Conservation (phyloP, 1,140 invertebrate genomes). For the Halyomorpha halys region DNA sequence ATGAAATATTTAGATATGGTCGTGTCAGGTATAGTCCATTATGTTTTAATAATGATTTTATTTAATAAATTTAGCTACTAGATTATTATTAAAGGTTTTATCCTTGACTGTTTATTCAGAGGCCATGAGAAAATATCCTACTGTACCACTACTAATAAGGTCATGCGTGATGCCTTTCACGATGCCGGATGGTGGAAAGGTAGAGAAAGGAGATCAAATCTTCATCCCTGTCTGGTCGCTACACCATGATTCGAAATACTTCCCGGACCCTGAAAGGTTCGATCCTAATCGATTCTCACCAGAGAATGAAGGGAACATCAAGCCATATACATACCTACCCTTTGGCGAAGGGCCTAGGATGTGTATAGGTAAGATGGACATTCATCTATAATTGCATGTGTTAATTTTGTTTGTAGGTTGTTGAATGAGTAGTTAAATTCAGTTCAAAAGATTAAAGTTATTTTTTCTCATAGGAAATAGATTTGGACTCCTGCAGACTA, state of each 20-base stretch:
- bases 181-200: constrained; percentile 25
- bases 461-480: no score
- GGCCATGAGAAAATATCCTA: constrained; percentile 46
- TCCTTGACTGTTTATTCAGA: constrained; percentile 33
- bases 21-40: constrained; percentile 36
- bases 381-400: no score
- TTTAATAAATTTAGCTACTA: not conserved
- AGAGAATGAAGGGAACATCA: constrained; percentile 31
- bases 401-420: no score
- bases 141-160: constrained; percentile 38
- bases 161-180: constrained; percentile 39
- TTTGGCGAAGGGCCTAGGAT: constrained; percentile 67
- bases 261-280: constrained; percentile 37
- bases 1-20: constrained; percentile 45
- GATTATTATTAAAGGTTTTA: no score
- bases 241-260: constrained; percentile 37
- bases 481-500: no score
- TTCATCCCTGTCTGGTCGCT: constrained; percentile 36
- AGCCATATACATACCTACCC: constrained; percentile 48
- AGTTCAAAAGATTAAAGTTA: no score
- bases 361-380: constrained; percentile 50
- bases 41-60: not conserved
- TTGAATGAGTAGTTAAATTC: no score
- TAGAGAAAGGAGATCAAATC: constrained; percentile 35
- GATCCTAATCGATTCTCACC: constrained; percentile 36